Conservation (phyloP, 2,888 invertebrate species). For the Elegia similella region DNA sequence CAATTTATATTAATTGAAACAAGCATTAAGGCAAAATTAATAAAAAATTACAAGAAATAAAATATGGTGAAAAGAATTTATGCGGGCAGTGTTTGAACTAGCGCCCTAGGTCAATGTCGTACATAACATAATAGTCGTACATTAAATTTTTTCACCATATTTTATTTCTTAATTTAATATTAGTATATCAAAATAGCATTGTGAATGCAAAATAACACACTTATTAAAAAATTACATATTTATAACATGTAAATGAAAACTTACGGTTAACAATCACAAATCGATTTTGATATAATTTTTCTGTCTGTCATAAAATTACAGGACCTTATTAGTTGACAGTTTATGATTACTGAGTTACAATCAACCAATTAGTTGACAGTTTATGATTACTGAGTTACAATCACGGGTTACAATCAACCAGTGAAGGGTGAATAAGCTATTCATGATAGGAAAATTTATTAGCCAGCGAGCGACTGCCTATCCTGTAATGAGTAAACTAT, state of each 20-base stretch:
- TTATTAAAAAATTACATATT: background rate
- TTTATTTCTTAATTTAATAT: too few species aligned
- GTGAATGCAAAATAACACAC: background rate
- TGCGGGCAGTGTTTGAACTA: too few species aligned
- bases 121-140: too few species aligned
- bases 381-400: constrained; percentile 13
- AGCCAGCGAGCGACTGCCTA: background rate
- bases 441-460: background rate
- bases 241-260: background rate
- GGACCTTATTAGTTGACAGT: background rate
- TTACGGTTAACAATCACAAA: background rate
- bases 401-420: constrained; percentile 10
- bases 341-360: constrained; percentile 13
- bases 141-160: too few species aligned
- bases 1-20: too few species aligned
- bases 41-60: too few species aligned
- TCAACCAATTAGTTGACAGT: too few species aligned
- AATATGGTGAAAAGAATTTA: too few species aligned
- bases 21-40: too few species aligned
- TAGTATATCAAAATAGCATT: too few species aligned
- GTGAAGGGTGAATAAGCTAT: background rate
- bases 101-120: too few species aligned
- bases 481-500: constrained; percentile 17
- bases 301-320: constrained; percentile 2
- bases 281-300: background rate